Evolutionary conservation across 2,797 vertebrate species (phyloP), one percentile per base, ranked within the genome.

Genomic region (Smutsia gigantea): DNA sequence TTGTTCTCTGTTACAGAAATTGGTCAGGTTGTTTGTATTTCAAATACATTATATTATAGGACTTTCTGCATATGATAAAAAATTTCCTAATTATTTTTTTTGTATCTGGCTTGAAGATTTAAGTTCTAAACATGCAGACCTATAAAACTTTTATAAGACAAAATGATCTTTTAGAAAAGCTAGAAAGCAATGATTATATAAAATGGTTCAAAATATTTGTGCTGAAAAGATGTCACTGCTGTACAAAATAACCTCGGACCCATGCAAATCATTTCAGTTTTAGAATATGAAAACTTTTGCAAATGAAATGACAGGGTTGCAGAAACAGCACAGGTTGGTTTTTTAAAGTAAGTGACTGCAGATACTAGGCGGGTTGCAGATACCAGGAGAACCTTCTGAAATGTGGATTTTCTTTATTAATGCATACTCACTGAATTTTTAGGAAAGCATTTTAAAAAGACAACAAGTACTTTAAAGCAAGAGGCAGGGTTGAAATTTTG

Each of bases 401-500:
- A 71, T 25, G n/a, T 39, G 4, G 92, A 27, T 42, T 77, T 59
- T 53, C n/a, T 46, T 46, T 46, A 46, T 46, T 46, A 46, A n/a
- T 31, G 29, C 1, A 25, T 21, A 31, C 5, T n/a, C 34, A 53
- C 51, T 81, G 31, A 42, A 64, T 83, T 93, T 75, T 9, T 21
- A 78, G 42, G 5, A 88, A 96, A 91, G 14, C 4, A 93, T n/a
- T 18, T 5, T 23, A 87, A 25, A 68, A 93, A 93, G 93, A 93
- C 14, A 77, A 29, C 25, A 95, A 96, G 53, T 46, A 19, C 63
- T 87, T 96, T 72, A 64, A 93, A 96, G 46, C 34, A 74, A 78
- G 72, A 71, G 55, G 46, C 53, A 89, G 42, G 74, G 19, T 72
- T 93, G 85, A 97, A 95, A 93, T 95, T 94, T 91, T 97, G 72